Evolutionary conservation across 2,113 vertebrate species (phyloP), one percentile per base, ranked within the genome.

Genomic region (Scytalopus superciliaris): DNA sequence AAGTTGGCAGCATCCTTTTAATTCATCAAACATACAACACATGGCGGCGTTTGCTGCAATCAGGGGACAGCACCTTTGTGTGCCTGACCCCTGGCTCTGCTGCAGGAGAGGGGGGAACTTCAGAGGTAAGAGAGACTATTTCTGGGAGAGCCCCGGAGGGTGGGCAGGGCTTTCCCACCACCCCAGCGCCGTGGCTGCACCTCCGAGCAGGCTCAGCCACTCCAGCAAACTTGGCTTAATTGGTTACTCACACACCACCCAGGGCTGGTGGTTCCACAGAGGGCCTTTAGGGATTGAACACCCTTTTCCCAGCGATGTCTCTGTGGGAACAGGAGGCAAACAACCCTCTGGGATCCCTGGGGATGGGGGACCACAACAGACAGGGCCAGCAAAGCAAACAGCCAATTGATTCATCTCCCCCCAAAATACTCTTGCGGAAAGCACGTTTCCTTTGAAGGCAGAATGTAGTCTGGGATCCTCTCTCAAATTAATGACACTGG

Each of bases 1-100:
- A 99, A 98, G 98, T 98, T 98, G 98, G 98, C 98, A 98, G 98
- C 98, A 98, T 98, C 97, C 98, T 98, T 98, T 99, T 98, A 98
- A 99, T 99, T 98, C 98, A 98, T 98, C 98, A 99, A 98, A 98
- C 97, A 98, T 96, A 98, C 97, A 98, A 98, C 98, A 98, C 98
- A 98, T 98, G 98, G 97, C 69, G 81, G 97, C 98, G 98, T 98
- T 98, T 98, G 97, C 97, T 74, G 96, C 98, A 98, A 98, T 94
- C 98, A 97, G 81, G 95, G 97, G 95, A 98, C 93, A 93, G 97
- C 97, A 98, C 97, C 98, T 98, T 98, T 98, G 97, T 98, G 96
- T 97, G 92, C 93, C 97, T 98, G 98, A 98, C 97, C 98, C 95
- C 89, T 87, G 77, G 79, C 90, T 50, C 93, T 96, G 96, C 96